Base-by-base conservation (phyloP, 2,888 invertebrate genomes). In the Onchidella celtica region DNA sequence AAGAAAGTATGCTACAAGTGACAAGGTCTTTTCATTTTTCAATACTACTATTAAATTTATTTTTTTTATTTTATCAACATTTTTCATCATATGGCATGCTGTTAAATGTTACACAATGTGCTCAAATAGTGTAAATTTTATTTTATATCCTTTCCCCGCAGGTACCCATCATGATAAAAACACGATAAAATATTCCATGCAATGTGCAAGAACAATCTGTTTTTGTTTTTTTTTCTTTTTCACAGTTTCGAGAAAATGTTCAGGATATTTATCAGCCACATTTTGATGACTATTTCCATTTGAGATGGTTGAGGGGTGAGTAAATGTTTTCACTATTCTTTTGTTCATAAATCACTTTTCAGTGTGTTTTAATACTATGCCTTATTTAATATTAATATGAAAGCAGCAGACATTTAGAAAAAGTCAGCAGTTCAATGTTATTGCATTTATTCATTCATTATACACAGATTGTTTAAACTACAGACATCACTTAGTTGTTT, bases 361-460 rank as follows among this genome's bases (percentile, higher is more conserved):
- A 40, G 24, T 73, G 11, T 55, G 11, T 21, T 14, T 57, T 73
- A 27, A 63, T 17, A 63, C 27, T 63, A n/a, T 63, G 6, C 63
- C 63, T 63, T 29, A 32, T 14, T 32, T 27, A 57, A 55, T 27
- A 17, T 57, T 27, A 27, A 55, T n/a, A n/a, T n/a, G n/a, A n/a
- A n/a, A n/a, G n/a, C n/a, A n/a, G n/a, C n/a, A n/a, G n/a, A 59
- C 24, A 1, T 97, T 97, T 2, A 94, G 97, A 90, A 96, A 29
- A 40, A 11, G 32, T 32, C 96, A 93, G 97, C 97, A 96, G 6
- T 47, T 47, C 47, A 47, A 11, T 47, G 6, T 6, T 47, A 47
- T 47, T 47, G 47, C 17, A 34, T n/a, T n/a, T n/a, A n/a, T n/a
- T n/a, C n/a, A n/a, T n/a, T n/a, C n/a, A n/a, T n/a, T n/a, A n/a